Percentiles rank a stretch among this genome's conserved stretches.
phyloP scores from a whole-genome alignment of 2,888 invertebrate genomes.

The Holacanthella duospinosa region DNA sequence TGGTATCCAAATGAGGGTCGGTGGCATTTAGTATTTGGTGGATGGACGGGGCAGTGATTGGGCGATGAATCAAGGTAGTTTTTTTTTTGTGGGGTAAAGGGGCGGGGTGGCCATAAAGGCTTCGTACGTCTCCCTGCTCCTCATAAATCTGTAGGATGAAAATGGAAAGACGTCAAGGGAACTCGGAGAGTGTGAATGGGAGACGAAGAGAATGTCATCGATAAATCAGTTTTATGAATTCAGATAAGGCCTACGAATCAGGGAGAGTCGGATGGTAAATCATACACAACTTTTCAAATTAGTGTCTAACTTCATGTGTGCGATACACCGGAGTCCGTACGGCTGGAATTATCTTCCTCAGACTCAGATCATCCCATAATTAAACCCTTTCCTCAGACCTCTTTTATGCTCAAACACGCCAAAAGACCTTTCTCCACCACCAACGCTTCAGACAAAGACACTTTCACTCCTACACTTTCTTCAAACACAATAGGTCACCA shows the following conservation, averaged over 20 bases:
- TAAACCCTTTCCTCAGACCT: constrained; percentile 22
- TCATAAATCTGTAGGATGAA: constrained; percentile 37
- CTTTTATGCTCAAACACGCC: neutral
- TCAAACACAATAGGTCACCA: neutral
- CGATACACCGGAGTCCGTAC: constrained; percentile 25
- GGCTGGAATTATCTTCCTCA: constrained; percentile 19
- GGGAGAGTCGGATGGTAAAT: constrained; percentile 24
- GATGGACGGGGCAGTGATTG: constrained; percentile 26
- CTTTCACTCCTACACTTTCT: neutral
- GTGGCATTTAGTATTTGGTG: constrained; percentile 12
- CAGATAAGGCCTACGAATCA: constrained; percentile 8
- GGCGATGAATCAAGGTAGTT: constrained; percentile 32
- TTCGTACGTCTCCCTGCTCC: constrained; percentile 10
- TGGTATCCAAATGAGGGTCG: constrained; percentile 3
- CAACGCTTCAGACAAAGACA: neutral
- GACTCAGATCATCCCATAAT: constrained; percentile 36
- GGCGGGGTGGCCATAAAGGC: constrained; percentile 31
- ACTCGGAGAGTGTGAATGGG: constrained; percentile 37
- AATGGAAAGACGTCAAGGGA: constrained; percentile 38
- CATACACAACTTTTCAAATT: constrained; percentile 39
- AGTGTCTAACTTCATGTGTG: constrained; percentile 28
- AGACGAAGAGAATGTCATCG: constrained; percentile 36
- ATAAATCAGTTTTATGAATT: constrained; percentile 38
- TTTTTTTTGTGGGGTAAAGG: constrained; percentile 21
- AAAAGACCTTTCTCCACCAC: neutral